These are phyloP conservation scores for Trachymyrmex cornetzi DNA, from an alignment of 1,140 invertebrate species.

Conservation along the genomic window DNA sequence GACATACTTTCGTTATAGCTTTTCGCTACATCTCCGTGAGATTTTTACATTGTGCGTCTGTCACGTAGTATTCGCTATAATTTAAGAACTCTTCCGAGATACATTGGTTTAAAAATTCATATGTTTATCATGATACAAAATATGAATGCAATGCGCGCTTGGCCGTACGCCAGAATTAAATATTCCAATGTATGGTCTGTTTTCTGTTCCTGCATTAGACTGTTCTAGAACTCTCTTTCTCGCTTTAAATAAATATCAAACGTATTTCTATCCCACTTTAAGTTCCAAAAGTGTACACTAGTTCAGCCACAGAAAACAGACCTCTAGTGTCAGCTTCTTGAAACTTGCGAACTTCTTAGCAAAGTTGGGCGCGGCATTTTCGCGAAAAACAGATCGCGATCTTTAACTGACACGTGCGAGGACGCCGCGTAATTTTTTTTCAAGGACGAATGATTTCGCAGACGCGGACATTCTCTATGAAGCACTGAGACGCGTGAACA, in stretches of 20 bases:
- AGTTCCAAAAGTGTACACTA: too few species aligned
- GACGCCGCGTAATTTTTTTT: background rate
- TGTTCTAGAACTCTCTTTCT: too few species aligned
- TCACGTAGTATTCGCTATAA: slow-evolving; percentile 1
- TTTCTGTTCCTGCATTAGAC: too few species aligned
- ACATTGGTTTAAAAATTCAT: slow-evolving; percentile 17
- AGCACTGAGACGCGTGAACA: slow-evolving; percentile 88
- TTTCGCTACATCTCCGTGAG: background rate
- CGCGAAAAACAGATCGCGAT: slow-evolving; percentile 11
- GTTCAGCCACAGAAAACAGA: too few species aligned
- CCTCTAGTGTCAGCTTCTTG: background rate
- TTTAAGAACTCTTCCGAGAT: slow-evolving; percentile 3
- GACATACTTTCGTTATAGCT: background rate
- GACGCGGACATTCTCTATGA: slow-evolving; percentile 89
- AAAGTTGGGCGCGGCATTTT: background rate
- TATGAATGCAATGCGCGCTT: background rate
- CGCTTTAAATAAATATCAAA: too few species aligned
- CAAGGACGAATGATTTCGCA: slow-evolving; percentile 73
- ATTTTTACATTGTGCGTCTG: background rate
- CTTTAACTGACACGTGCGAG: background rate
- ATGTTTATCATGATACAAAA: slow-evolving; percentile 23
- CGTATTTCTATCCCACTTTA: too few species aligned
- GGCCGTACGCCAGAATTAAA: slow-evolving; percentile 26
- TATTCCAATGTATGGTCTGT: too few species aligned
- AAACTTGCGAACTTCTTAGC: slow-evolving; percentile 41